Base-by-base conservation (phyloP, 1,140 invertebrate species). In the Manduca sexta region DNA sequence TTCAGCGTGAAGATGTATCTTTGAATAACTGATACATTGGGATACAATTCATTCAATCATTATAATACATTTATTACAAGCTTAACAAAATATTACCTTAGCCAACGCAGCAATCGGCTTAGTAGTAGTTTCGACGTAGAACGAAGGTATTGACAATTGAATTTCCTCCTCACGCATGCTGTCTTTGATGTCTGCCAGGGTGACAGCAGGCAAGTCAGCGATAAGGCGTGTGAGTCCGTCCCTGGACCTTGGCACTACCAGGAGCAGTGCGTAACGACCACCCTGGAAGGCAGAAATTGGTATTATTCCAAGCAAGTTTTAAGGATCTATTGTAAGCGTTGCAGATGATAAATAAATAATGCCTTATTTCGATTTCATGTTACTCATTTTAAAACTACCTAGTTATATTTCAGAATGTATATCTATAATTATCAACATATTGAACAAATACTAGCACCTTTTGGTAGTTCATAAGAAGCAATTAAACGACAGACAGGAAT, bases 241-340 rank as follows among this genome's bases (percentile, higher is more conserved):
- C 0, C 86, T 64, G 1, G 85, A 66, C 0, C 87, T 81, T 11
- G 90, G 89, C 11, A 89, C 65, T 1, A 91, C 56, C 1, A 90
- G 60, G 45, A 89, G 60, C 4, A 91, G 63, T 1, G 87, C 84
- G 48, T 90, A 90, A 26, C 88, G 75, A 18, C 73, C 79, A 42
- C 88, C 89, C 88, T 91, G 64, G 15, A 74, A 33, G 8, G n/a
- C n/a, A 13, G 37, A 42, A 26, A 39, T 6, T 40, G 10, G 4
- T n/a, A n/a, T n/a, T n/a, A n/a, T n/a, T n/a, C n/a, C n/a, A n/a
- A n/a, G n/a, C n/a, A n/a, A n/a, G n/a, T n/a, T n/a, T n/a, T n/a
- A n/a, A n/a, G n/a, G n/a, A n/a, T n/a, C n/a, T n/a, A n/a, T n/a
- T n/a, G n/a, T n/a, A n/a, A n/a, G n/a, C n/a, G n/a, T n/a, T n/a